Conservation (phyloP, 2,797 vertebrate genomes). For the Syngnathus acus region DNA sequence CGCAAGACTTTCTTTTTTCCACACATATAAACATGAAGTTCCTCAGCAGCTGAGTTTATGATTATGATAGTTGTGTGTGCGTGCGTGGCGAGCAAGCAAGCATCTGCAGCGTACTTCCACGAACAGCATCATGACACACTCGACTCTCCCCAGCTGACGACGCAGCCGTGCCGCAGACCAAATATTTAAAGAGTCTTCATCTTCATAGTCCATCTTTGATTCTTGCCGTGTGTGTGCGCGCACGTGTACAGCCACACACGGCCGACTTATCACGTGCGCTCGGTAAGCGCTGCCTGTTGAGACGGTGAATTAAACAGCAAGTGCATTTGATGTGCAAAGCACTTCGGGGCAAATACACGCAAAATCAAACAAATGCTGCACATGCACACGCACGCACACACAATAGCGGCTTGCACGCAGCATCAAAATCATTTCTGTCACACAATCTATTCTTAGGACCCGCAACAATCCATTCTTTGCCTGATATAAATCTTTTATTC, state of each 20-base stretch:
- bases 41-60: not conserved
- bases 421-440: slow-evolving; percentile 69
- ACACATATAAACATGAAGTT: not conserved
- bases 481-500: slow-evolving; percentile 59
- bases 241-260: not conserved
- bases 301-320: slow-evolving; percentile 69
- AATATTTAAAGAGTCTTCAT: slow-evolving; percentile 4
- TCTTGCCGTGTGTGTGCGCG: slow-evolving; percentile 19
- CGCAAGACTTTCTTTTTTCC: not conserved
- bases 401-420: slow-evolving; percentile 36
- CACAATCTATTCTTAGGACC: slow-evolving; percentile 67
- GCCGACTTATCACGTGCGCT: not conserved
- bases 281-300: slow-evolving; percentile 60
- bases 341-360: slow-evolving; percentile 64
- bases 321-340: slow-evolving; percentile 67
- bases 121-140: not conserved
- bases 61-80: not conserved
- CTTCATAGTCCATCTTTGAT: slow-evolving; percentile 1
- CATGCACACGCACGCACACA: slow-evolving; percentile 23
- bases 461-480: slow-evolving; percentile 52
- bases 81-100: slow-evolving; percentile 5
- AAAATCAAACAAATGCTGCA: slow-evolving; percentile 22
- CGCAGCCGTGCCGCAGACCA: not conserved
- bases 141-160: not conserved
- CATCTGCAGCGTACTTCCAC: not conserved